These are phyloP conservation scores for Momotus momota DNA, from an alignment of 2,797 vertebrate genomes.

Conservation along the genomic window DNA sequence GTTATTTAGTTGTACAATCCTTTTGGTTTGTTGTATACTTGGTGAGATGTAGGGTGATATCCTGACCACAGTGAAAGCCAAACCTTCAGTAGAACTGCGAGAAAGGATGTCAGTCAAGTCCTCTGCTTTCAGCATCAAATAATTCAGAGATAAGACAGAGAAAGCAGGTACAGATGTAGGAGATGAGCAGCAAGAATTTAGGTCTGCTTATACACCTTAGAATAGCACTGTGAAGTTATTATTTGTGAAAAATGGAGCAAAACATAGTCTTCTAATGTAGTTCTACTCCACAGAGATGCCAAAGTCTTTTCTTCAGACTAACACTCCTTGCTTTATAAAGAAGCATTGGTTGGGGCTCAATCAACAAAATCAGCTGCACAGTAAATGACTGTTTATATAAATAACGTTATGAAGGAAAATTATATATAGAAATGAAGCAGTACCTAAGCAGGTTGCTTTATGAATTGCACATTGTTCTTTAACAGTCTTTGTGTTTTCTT, in stretches of 20 bases:
- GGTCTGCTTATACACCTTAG: background rate
- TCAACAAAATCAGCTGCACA: background rate
- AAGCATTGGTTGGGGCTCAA: background rate
- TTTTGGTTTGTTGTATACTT: background rate
- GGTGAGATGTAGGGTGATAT: background rate
- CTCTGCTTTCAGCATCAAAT: background rate
- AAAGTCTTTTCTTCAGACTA: background rate
- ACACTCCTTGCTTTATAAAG: background rate
- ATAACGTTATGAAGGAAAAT: background rate
- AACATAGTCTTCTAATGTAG: background rate
- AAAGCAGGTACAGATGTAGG: background rate
- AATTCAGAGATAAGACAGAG: background rate
- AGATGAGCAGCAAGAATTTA: background rate
- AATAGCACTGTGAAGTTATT: background rate
- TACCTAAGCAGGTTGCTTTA: background rate
- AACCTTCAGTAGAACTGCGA: background rate
- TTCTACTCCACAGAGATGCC: background rate
- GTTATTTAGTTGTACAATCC: background rate
- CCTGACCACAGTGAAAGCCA: background rate
- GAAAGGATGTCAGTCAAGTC: background rate
- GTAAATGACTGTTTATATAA: background rate
- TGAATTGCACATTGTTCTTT: background rate
- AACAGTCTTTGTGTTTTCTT: background rate
- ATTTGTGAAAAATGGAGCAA: background rate
- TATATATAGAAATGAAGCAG: background rate